These are phyloP conservation scores for Etheostoma nigrum DNA, from an alignment of 2,797 vertebrate genomes.

Conservation along the genomic window DNA sequence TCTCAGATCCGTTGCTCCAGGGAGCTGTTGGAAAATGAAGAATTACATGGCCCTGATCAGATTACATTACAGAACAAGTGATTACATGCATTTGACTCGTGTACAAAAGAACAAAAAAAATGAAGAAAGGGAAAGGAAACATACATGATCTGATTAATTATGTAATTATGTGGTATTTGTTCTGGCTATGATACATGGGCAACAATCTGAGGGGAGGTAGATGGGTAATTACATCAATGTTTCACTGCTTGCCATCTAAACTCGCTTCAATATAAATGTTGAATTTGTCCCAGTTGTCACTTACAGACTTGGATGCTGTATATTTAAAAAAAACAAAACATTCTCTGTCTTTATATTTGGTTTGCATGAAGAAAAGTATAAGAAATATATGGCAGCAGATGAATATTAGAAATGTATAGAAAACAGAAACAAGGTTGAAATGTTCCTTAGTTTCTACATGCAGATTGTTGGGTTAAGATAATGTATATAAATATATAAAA, in stretches of 20 bases:
- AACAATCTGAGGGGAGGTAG: constrained; percentile 60
- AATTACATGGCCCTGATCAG: constrained; percentile 83
- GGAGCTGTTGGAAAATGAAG: constrained; percentile 84
- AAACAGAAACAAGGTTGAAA: background rate
- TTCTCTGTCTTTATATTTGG: constrained; percentile 4
- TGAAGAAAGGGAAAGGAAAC: constrained; percentile 70
- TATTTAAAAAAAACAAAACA: constrained; percentile 4
- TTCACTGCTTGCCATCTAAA: constrained; percentile 61
- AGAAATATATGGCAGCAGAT: too few species aligned
- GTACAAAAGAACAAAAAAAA: constrained; percentile 69
- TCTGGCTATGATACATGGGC: constrained; percentile 76
- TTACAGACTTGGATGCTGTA: constrained; percentile 22
- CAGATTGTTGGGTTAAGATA: background rate
- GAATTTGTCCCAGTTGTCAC: constrained; percentile 36
- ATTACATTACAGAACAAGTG: constrained; percentile 82
- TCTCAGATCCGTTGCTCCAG: constrained; percentile 78
- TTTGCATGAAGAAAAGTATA: background rate
- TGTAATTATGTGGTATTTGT: constrained; percentile 80
- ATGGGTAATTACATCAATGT: constrained; percentile 74
- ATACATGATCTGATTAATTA: constrained; percentile 84
- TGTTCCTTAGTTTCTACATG: background rate
- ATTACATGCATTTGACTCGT: constrained; percentile 82
- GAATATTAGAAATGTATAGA: background rate
- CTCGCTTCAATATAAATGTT: constrained; percentile 54
- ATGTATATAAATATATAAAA: too few species aligned